Percentiles rank a stretch among this genome's conserved stretches.
These are phyloP conservation scores for Malurus cyaneus DNA, from an alignment of 2,113 vertebrate genomes.

Conservation along the genomic window DNA sequence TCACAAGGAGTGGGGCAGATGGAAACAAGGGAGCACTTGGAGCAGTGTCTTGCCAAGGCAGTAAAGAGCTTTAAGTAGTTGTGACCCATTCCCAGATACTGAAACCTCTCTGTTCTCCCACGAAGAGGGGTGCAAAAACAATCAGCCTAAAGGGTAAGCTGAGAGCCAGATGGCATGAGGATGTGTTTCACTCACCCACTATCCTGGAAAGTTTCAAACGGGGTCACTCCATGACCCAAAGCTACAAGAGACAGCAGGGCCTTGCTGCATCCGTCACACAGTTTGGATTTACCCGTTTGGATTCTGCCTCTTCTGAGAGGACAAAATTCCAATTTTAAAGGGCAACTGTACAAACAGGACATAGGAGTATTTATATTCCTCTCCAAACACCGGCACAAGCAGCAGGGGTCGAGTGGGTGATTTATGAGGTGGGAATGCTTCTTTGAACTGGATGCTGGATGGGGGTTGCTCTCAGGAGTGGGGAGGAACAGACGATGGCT, in stretches of 20 bases:
- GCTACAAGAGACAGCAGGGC: not conserved
- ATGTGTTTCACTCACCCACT: not conserved
- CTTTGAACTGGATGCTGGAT: not conserved
- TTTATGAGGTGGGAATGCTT: constrained; percentile 25
- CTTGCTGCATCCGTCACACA: not conserved
- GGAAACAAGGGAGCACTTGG: not conserved
- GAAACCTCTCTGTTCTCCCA: not conserved
- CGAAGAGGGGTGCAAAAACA: not conserved
- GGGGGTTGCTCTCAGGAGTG: not conserved
- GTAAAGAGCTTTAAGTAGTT: not conserved
- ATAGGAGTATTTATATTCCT: constrained; percentile 37
- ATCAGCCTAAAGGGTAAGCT: not conserved
- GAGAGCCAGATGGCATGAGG: not conserved
- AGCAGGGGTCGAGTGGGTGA: not conserved
- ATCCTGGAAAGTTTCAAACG: not conserved
- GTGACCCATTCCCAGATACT: not conserved
- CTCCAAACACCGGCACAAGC: constrained; percentile 25
- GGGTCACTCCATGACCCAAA: not conserved
- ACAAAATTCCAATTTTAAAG: not conserved
- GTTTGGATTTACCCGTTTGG: not conserved
- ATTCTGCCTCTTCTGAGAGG: not conserved
- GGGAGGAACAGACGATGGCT: not conserved
- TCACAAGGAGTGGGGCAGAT: not conserved
- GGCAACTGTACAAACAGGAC: constrained; percentile 8
- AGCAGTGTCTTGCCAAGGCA: not conserved